Evolutionary conservation across 1,140 invertebrate genomes (phyloP), one percentile per base, ranked within the genome.

Genomic region (Ganaspis sp.): DNA sequence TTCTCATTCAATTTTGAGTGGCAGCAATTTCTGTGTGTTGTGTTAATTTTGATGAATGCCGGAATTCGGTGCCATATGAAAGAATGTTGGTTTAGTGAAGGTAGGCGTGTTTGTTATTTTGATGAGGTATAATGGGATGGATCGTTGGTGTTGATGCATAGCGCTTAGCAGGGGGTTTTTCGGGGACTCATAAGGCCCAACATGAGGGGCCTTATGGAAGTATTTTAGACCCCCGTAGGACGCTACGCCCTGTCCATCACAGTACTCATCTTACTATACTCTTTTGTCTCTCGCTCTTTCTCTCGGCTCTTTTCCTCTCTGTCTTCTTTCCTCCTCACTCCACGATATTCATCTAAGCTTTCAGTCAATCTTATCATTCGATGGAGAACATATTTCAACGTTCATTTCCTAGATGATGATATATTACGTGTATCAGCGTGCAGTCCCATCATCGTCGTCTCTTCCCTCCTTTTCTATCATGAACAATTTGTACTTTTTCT

Each of bases 121-220:
- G 88, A 90, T 89, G 87, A 88, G 87, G 79, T 89, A 90, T 88
- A 89, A 89, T 88, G 87, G 86, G 85, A 89, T 88, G 87, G 86
- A 88, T 90, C 84, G 85, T 84, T 86, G 88, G 89, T 90, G 89
- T 91, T 90, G 89, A 91, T 91, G 88, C 88, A 90, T 90, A 81
- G 89, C 86, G 85, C 90, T 78, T 90, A 87, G 89, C 90, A 83
- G 89, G 90, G 89, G 88, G 89, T 87, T 88, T 23, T 3, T 34
- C 29, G 6, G 49, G 76, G 15, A 37, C 81, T 78, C 80, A 69
- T 79, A 72, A 74, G 76, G 76, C 75, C 79, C 37, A 49, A 58
- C 19, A 38, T 37, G 42, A 34, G 38, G 54, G 45, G 21, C 34
- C 76, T 49, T 53, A 42, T 69, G 83, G 72, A n/a, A 77, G 76